Evolutionary conservation across 2,797 vertebrate species (phyloP), one percentile per base, ranked within the genome.

Genomic region (Sebastes diaconus): DNA sequence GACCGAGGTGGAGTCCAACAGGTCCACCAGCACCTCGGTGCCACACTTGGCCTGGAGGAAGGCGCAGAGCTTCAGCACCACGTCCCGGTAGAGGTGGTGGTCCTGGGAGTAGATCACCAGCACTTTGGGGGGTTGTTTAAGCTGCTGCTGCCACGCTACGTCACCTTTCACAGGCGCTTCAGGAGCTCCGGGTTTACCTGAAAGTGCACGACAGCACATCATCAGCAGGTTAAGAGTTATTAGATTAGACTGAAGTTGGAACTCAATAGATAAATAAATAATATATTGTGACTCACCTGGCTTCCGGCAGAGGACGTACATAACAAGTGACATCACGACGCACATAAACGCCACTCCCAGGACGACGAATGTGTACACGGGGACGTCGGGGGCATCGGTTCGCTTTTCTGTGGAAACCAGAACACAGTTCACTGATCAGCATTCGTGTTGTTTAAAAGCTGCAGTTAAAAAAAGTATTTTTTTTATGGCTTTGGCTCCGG

Each of bases 51-150:
- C 96, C 90, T 95, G 95, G 46, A 99, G 95, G 88, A 99, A 99
- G 82, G 97, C 96, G 0, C 97, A 96, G 36, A 99, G 97, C 88
- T 96, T 97, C 3, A 99, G 94, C 57, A 99, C 97, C 30, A 98
- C 89, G 0, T 98, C 95, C 64, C 95, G 94, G 6, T 97, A 99
- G 39, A 97, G 95, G n/a, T 83, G 90, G 85, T 99, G 98, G 85
- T 99, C 99, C 0, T 97, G 96, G 0, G 99, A 99, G 92, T 99
- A 99, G 88, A 99, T 94, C 5, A 99, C 89, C 92, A 98, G 95
- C 20, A 99, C 95, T 70, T 97, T 98, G 25, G 92, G 94, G 6
- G 77, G 55, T 13, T 76, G 73, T 27, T 34, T 42, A 8, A 87
- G 74, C 5, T 54, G 30, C 2, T 2, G 22, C 36, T 27, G 8